Evolutionary conservation across 2,113 vertebrate genomes (phyloP), one percentile per base, ranked within the genome.

Genomic region (Quiscalus mexicanus): DNA sequence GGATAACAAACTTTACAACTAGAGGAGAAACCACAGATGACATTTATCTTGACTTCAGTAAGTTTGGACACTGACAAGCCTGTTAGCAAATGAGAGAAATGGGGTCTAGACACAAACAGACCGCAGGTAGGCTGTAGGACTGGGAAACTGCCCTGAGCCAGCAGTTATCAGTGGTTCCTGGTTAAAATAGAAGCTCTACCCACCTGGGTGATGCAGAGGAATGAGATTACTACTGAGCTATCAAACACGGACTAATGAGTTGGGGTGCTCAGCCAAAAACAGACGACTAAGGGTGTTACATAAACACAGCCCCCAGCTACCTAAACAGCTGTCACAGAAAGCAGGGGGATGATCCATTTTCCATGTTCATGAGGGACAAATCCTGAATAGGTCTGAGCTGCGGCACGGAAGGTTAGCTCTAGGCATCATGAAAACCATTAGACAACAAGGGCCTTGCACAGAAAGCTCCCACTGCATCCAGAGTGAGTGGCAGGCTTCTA

Each of bases 1-100:
- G 80, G 60, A 81, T 84, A 95, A 95, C 19, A 92, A 74, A 92
- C 39, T 96, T 87, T 84, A 55, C 71, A 94, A 93, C 80, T 8
- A 93, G 30, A 75, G 24, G 19, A 93, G 42, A 93, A 95, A 95
- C 80, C 73, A 91, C 73, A 87, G 56, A 47, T 82, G 91, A 55
- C 93, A 90, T 78, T 90, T 81, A 95, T 78, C 73, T 84, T 84
- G 41, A 84, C 76, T 81, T 82, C 60, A 74, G 37, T 93, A 84
- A 56, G 39, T 71, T 1, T 87, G 76, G 83, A 86, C 35, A 35
- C 55, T 42, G 79, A 86, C 76, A 90, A 19, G 2, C 64, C 80
- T 42, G 14, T 55, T 31, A 68, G 56, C 52, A 91, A 84, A 75
- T 24, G 31, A 70, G 44, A 9, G 35, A 81, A 65, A 92, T 5